Evolutionary conservation across 2,888 invertebrate genomes (phyloP), one percentile per base, ranked within the genome.

Genomic region (Anaspis maculata): DNA sequence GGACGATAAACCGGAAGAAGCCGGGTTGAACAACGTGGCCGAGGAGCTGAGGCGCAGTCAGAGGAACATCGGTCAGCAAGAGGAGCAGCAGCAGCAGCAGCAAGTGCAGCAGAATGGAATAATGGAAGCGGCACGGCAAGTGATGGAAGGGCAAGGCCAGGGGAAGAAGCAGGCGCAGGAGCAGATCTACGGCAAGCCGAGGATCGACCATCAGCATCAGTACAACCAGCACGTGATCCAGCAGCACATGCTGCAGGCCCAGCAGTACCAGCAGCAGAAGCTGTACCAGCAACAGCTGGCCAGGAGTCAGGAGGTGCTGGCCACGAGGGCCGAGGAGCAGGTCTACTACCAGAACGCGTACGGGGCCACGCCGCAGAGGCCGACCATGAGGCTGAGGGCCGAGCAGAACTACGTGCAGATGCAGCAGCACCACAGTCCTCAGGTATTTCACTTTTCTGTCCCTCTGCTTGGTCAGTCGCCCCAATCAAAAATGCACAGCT

Each of bases 121-220:
- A 22, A 46, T 72, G 69, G 25, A 48, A 27, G 57, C 58, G 25
- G n/a, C n/a, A n/a, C n/a, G n/a, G n/a, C n/a, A n/a, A n/a, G n/a
- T n/a, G n/a, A n/a, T n/a, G n/a, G n/a, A n/a, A n/a, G n/a, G n/a
- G n/a, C n/a, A n/a, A n/a, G n/a, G n/a, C n/a, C 42, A 41, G 9
- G 44, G 27, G 3, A 46, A 48, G 24, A 46, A 73, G 69, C 27
- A 48, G 27, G 57, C 58, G 25, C 57, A 47, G 7, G 74, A 75
- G n/a, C 74, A 74, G 12, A 75, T 73, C 45, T 79, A 78, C 48
- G 76, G 74, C 9, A 73, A 75, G 51, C 76, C 74, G 7, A 69
- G 73, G 54, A 68, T 67, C 2, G 73, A 73, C 37, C 67, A 44
- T 12, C 48, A 56, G 29, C 58, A 54, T 22, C 64, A 63, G 39